Percentiles rank a stretch among this genome's conserved stretches.
Evolutionary conservation across 2,797 vertebrate genomes (phyloP).

Genomic region (Nannoperca australis): DNA sequence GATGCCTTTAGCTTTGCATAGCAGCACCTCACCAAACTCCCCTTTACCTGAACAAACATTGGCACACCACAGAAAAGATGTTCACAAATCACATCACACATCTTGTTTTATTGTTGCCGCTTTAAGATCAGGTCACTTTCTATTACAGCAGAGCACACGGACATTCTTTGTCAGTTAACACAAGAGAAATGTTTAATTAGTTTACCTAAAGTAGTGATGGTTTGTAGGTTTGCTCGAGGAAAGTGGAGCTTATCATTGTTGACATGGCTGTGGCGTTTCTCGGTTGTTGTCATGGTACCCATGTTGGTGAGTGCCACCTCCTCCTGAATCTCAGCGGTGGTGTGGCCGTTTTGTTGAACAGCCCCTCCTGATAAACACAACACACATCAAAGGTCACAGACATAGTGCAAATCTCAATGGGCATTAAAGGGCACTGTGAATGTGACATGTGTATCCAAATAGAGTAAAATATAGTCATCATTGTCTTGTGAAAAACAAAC

Average conservation of each 20-base stretch:
- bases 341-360: slow-evolving; percentile 93
- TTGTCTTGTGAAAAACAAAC: background rate
- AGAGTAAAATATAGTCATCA: background rate
- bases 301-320: slow-evolving; percentile 94
- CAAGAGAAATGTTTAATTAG: accelerated
- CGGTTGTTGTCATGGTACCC: slow-evolving; percentile 84
- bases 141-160: background rate
- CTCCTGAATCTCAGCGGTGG: slow-evolving; percentile 94
- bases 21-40: slow-evolving; percentile 96
- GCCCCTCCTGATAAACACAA: slow-evolving; percentile 84
- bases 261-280: slow-evolving; percentile 90
- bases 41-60: slow-evolving; percentile 88
- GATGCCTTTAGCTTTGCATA: slow-evolving; percentile 92
- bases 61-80: background rate
- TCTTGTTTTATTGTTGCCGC: background rate
- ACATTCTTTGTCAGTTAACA: background rate
- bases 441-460: background rate
- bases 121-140: background rate
- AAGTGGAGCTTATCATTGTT: slow-evolving; percentile 92
- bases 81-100: background rate
- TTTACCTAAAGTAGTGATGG: slow-evolving; percentile 95
- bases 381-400: slow-evolving; percentile 14
- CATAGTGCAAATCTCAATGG: background rate
- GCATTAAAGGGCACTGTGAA: background rate
- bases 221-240: slow-evolving; percentile 90